These are phyloP conservation scores for Catharus ustulatus DNA, from an alignment of 2,797 vertebrate genomes.

Conservation along the genomic window DNA sequence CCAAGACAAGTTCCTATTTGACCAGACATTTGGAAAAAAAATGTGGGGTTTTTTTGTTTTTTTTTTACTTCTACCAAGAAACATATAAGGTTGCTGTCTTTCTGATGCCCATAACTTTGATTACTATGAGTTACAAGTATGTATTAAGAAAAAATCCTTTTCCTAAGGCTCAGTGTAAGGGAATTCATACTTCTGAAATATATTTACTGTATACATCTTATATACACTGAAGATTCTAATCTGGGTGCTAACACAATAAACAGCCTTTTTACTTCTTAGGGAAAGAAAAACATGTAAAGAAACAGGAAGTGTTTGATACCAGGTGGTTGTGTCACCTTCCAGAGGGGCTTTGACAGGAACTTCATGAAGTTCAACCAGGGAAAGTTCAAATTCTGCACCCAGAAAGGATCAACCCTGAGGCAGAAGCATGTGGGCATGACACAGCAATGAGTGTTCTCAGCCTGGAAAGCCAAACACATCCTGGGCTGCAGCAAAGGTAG, in stretches of 20 bases:
- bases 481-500: background rate
- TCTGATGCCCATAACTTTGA: background rate
- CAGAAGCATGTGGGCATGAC: background rate
- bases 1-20: background rate
- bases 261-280: background rate
- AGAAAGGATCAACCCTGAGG: background rate
- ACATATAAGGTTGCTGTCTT: background rate
- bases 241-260: background rate
- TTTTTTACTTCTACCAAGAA: background rate
- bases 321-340: background rate
- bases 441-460: background rate
- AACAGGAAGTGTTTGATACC: background rate
- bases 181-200: background rate
- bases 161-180: background rate
- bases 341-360: background rate
- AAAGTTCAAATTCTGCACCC: background rate
- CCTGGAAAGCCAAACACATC: background rate
- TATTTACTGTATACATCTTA: background rate
- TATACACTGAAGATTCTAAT: background rate
- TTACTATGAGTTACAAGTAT: background rate
- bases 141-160: background rate
- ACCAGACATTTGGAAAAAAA: slow-evolving; percentile 1
- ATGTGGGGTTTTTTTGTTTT: background rate
- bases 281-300: background rate
- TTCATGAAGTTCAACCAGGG: background rate